A percentile compares a stretch with the other conserved stretches of the same genome.
Conservation (phyloP, 2,888 invertebrate genomes). For the Apotomis betuletana region DNA sequence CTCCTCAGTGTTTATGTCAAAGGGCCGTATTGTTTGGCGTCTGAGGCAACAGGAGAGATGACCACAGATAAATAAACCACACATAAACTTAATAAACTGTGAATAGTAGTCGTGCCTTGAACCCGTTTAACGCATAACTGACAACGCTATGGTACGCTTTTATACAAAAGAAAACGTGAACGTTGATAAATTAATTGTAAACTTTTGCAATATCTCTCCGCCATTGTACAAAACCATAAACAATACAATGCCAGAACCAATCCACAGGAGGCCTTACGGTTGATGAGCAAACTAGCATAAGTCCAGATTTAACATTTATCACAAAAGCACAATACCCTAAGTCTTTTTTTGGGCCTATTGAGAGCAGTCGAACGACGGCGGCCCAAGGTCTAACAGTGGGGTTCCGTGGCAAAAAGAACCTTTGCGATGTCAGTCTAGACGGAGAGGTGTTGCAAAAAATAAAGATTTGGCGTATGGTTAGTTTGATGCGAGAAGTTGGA, state of each 20-base stretch:
- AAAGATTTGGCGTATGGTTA: constrained; percentile 17
- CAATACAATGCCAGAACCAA: constrained; percentile 31
- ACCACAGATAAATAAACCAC: neutral
- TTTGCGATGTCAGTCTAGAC: constrained; percentile 70
- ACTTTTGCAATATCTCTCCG: constrained; percentile 11
- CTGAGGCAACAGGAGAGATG: no score
- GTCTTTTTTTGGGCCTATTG: constrained; percentile 59
- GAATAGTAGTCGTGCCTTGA: neutral
- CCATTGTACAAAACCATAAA: constrained; percentile 27
- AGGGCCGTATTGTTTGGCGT: no score
- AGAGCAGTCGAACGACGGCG: constrained; percentile 61
- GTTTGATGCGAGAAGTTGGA: constrained; percentile 22
- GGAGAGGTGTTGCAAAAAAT: constrained; percentile 53
- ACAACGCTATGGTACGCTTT: neutral
- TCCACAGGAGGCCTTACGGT: constrained; percentile 36
- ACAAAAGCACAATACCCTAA: constrained; percentile 41
- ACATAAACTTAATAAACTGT: neutral
- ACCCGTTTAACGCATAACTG: neutral
- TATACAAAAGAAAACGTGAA: neutral
- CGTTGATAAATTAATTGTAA: constrained; percentile 16
- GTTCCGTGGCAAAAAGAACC: constrained; percentile 64
- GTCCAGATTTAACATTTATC: constrained; percentile 40
- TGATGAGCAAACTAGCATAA: constrained; percentile 39
- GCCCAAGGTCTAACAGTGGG: constrained; percentile 71
- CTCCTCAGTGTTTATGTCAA: no score